These are phyloP conservation scores for Manacus vitellinus DNA, from an alignment of 2,113 vertebrate genomes.

Conservation along the genomic window DNA sequence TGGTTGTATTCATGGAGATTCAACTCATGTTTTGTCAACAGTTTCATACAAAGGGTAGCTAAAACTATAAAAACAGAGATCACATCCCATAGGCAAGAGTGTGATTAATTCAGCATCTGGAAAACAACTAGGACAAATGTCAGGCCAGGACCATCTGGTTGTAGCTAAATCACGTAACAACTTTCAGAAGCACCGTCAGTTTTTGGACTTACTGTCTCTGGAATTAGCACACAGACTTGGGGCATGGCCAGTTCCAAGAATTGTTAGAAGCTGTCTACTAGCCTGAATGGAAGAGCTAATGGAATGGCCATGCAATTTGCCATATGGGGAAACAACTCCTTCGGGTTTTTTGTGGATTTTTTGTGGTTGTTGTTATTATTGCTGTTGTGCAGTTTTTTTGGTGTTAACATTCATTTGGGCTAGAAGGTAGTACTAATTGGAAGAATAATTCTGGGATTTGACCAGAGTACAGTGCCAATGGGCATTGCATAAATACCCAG, in stretches of 20 bases:
- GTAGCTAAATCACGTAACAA: not conserved
- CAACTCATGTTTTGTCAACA: not conserved
- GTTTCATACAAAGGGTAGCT: not conserved
- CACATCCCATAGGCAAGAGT: not conserved
- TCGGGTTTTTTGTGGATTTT: not conserved
- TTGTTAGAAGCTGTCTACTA: not conserved
- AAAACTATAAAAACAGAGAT: conserved; percentile 7
- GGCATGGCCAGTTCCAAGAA: not conserved
- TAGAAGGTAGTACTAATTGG: not conserved
- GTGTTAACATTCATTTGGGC: not conserved
- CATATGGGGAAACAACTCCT: not conserved
- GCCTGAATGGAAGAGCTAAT: not conserved
- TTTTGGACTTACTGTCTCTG: not conserved
- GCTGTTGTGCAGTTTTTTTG: not conserved
- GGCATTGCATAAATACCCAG: not conserved
- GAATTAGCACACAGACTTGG: not conserved
- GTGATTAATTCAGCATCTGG: not conserved
- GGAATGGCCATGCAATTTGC: not conserved
- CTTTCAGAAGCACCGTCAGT: not conserved
- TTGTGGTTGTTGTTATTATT: not conserved
- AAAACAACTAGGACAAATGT: conserved; percentile 3
- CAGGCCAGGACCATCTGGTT: conserved; percentile 12
- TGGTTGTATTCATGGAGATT: not conserved
- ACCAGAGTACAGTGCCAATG: not conserved
- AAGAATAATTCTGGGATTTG: not conserved